Evolutionary conservation across 2,888 invertebrate genomes (phyloP).

Genomic region (Capitulum mitella): DNA sequence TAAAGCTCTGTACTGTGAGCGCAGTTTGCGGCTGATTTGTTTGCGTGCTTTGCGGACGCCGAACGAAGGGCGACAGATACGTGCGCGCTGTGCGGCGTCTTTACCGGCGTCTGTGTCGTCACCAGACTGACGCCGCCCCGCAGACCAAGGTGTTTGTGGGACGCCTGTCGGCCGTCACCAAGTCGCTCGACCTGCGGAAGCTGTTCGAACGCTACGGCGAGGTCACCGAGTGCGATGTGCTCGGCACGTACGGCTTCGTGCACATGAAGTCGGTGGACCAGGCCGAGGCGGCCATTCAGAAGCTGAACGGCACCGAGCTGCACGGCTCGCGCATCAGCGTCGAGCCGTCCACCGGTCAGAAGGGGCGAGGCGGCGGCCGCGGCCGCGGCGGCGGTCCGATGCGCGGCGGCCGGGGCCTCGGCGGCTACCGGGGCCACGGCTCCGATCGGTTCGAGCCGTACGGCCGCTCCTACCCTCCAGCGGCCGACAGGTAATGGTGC

Average conservation of each 20-base stretch:
- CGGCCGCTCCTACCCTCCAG: constrained; percentile 21
- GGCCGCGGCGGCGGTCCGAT: background rate
- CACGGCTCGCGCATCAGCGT: constrained; percentile 78
- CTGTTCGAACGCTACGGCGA: constrained; percentile 78
- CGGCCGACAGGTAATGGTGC: background rate
- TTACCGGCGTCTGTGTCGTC: too few relatives aligned
- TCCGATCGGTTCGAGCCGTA: constrained; percentile 23
- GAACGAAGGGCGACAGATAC: too few relatives aligned
- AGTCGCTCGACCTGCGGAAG: constrained; percentile 69
- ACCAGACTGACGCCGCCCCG: constrained; percentile 42
- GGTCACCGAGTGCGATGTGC: constrained; percentile 88
- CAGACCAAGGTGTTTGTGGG: constrained; percentile 89
- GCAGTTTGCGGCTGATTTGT: too few relatives aligned
- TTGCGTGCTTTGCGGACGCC: too few relatives aligned
- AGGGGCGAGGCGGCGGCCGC: constrained; percentile 12
- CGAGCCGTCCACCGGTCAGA: constrained; percentile 47
- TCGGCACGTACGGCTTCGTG: constrained; percentile 90
- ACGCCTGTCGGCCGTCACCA: constrained; percentile 75
- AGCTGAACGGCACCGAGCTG: constrained; percentile 69
- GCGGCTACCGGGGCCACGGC: background rate
- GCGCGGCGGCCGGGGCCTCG: background rate
- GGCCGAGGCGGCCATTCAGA: constrained; percentile 71
- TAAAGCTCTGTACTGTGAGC: too few relatives aligned
- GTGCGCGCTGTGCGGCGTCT: too few relatives aligned
- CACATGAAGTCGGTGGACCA: constrained; percentile 78